phyloP scores from a whole-genome alignment of 2,113 vertebrate genomes.

The Falco punctatus region DNA sequence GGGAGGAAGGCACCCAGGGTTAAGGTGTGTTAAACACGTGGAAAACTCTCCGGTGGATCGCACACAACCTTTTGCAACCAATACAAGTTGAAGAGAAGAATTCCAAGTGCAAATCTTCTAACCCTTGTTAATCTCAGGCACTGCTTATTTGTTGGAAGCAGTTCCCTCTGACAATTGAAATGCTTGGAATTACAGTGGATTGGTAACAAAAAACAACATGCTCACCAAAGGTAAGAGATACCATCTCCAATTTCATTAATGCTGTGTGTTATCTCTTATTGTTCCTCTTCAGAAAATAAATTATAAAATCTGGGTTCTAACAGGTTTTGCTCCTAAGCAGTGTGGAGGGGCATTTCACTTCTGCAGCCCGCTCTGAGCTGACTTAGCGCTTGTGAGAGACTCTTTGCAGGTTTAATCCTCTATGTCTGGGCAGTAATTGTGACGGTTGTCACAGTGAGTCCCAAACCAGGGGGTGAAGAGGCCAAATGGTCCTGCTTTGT shows the following conservation, averaged over 20 bases:
- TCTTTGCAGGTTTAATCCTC: not conserved
- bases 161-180: not conserved
- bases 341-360: not conserved
- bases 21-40: not conserved
- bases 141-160: not conserved
- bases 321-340: not conserved
- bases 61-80: not conserved
- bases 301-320: not conserved
- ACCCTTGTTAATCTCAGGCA: not conserved
- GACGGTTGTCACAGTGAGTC: not conserved
- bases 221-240: not conserved
- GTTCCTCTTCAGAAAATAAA: not conserved
- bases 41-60: not conserved
- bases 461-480: not conserved
- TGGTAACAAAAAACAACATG: not conserved
- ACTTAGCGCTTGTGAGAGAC: not conserved
- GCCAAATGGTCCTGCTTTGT: not conserved
- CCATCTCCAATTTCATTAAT: not conserved
- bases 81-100: not conserved
- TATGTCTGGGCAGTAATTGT: not conserved
- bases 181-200: not conserved
- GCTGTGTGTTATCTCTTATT: not conserved
- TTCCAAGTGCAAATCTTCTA: not conserved
- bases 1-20: not conserved
- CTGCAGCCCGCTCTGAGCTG: not conserved